Conservation (phyloP, 2,888 invertebrate genomes). For the Dastarcus helophoroides region DNA sequence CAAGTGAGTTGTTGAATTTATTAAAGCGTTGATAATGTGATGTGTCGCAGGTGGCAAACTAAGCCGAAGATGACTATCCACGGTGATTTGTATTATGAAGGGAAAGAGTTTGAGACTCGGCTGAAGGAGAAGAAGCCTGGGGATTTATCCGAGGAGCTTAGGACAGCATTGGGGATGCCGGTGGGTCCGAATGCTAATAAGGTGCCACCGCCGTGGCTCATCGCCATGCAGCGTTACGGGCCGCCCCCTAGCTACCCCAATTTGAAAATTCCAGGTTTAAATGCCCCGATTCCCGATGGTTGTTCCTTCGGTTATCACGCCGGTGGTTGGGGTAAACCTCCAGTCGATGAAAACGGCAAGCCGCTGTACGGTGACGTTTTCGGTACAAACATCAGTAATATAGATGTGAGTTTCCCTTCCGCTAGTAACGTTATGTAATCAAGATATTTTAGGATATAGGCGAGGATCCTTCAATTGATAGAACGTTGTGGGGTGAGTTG, state of each 20-base stretch:
- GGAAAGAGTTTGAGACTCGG: conserved; percentile 96
- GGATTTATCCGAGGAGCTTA: conserved; percentile 87
- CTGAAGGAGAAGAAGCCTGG: conserved; percentile 98
- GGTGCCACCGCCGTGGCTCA: conserved; percentile 89
- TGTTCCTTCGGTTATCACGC: conserved; percentile 99
- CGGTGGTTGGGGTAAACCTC: conserved; percentile 99
- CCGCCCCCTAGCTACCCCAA: conserved; percentile 99
- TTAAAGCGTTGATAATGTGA: conserved; percentile 3
- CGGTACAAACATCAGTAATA: conserved; percentile 65
- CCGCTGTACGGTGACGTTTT: conserved; percentile 99
- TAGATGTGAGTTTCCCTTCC: conserved; percentile 65
- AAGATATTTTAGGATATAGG: conserved; percentile 48
- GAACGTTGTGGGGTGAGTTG: conserved; percentile 93
- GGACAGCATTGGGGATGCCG: conserved; percentile 97
- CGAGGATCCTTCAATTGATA: conserved; percentile 82
- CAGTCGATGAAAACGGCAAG: conserved; percentile 95
- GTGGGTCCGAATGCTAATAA: conserved; percentile 87
- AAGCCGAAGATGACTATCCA: conserved; percentile 99
- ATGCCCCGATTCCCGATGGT: conserved; percentile 95
- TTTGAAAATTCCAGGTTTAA: conserved; percentile 92
- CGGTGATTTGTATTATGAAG: conserved; percentile 97
- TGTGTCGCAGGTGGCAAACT: conserved; percentile 78
- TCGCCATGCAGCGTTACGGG: conserved; percentile 96
- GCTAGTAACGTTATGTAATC: no score
- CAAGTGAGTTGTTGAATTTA: conserved; percentile 45